phyloP scores from a whole-genome alignment of 2,113 vertebrate species.

The Rhabdornis inornatus region DNA sequence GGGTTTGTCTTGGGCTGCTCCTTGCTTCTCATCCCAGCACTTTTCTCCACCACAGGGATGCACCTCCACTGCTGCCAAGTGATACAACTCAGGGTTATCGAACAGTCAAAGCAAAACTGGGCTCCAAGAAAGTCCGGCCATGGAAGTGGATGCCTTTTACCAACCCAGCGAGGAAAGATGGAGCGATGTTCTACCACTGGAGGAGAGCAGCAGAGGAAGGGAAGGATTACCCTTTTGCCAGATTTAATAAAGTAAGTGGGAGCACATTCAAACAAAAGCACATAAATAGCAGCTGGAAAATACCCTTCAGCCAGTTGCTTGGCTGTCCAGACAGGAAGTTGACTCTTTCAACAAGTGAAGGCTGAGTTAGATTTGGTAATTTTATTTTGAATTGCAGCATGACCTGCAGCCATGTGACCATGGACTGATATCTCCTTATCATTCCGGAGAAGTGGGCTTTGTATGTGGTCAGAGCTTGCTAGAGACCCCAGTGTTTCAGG shows the following conservation, averaged over 20 bases:
- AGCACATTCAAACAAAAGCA: not conserved
- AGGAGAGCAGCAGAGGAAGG: slow-evolving; percentile 93
- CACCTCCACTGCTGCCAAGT: slow-evolving; percentile 91
- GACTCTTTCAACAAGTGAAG: not conserved
- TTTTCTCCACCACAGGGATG: slow-evolving; percentile 81
- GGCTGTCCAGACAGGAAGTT: not conserved
- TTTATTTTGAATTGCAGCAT: not conserved
- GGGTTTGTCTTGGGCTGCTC: not conserved
- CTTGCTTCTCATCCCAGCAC: not conserved
- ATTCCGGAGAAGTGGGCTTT: not conserved
- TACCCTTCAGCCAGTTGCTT: not conserved
- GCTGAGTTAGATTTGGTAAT: not conserved
- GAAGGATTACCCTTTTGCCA: slow-evolving; percentile 97
- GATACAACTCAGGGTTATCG: slow-evolving; percentile 97
- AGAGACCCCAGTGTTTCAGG: not conserved
- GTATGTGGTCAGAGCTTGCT: not conserved
- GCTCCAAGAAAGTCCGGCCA: slow-evolving; percentile 95
- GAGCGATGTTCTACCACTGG: slow-evolving; percentile 98
- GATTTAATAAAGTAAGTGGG: slow-evolving; percentile 91
- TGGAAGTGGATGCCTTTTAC: slow-evolving; percentile 99
- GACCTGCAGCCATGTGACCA: not conserved
- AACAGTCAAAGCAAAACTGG: slow-evolving; percentile 96
- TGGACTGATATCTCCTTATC: not conserved
- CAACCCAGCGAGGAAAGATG: slow-evolving; percentile 93
- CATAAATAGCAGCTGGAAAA: not conserved